Evolutionary conservation across 2,797 vertebrate genomes (phyloP).

Genomic region (Tauraco hartlaubi): DNA sequence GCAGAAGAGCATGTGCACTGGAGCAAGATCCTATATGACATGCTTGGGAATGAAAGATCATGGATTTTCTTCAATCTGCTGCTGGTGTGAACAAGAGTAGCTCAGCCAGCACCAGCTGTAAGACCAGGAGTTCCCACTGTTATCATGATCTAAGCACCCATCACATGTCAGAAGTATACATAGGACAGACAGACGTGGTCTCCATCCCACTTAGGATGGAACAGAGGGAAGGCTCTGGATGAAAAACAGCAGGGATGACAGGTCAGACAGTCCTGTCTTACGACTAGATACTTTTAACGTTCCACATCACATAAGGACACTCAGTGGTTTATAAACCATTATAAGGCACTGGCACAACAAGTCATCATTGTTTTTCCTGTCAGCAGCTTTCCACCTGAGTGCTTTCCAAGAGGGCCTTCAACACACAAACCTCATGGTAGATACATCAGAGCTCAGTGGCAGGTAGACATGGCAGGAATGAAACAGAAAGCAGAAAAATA

Average conservation of each 20-base stretch:
- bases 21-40: not conserved
- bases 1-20: not conserved
- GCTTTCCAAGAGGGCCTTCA: not conserved
- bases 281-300: not conserved
- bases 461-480: not conserved
- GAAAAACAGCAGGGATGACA: not conserved
- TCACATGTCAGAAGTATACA: fast-evolving
- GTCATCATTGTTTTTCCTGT: not conserved
- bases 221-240: not conserved
- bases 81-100: not conserved
- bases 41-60: not conserved
- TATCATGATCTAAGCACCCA: not conserved
- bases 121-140: not conserved
- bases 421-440: not conserved
- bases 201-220: not conserved
- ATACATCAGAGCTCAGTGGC: not conserved
- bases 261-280: not conserved
- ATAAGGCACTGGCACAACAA: not conserved
- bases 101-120: not conserved
- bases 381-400: not conserved
- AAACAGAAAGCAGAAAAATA: not conserved
- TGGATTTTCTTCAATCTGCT: not conserved
- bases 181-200: not conserved
- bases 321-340: not conserved
- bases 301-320: not conserved